These are phyloP conservation scores for Dipodomys merriami DNA, from an alignment of 2,113 vertebrate species.

Conservation along the genomic window DNA sequence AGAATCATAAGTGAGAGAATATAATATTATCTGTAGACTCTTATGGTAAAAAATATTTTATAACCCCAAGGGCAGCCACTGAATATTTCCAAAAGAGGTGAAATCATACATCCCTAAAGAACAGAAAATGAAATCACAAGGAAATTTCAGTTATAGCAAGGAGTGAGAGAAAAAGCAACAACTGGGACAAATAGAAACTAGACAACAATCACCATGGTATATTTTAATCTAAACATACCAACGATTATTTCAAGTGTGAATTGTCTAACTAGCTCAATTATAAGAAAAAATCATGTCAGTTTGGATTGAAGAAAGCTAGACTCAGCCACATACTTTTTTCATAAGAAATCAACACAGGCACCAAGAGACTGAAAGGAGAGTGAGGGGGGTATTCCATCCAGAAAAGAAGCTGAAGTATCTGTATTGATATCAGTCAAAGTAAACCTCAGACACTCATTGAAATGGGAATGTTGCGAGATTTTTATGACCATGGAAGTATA, in stretches of 20 bases:
- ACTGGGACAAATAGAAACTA: neutral
- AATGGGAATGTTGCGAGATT: neutral
- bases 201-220: neutral
- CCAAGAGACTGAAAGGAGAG: neutral
- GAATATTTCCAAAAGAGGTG: neutral
- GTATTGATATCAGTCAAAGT: neutral
- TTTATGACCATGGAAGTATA: neutral
- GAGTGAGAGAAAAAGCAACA: neutral
- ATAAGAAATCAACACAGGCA: constrained; percentile 13
- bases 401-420: neutral
- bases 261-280: neutral
- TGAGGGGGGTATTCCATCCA: neutral
- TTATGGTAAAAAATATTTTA: neutral
- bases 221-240: constrained; percentile 22
- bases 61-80: neutral
- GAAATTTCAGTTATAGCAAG: neutral
- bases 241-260: neutral
- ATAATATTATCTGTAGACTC: neutral
- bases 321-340: neutral
- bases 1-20: neutral
- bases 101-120: neutral
- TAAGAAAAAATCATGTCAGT: neutral
- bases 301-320: neutral
- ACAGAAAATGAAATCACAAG: neutral
- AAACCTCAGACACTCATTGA: neutral